Evolutionary conservation across 2,888 invertebrate genomes (phyloP).

Genomic region (Eueremaeus valkanovi): DNA sequence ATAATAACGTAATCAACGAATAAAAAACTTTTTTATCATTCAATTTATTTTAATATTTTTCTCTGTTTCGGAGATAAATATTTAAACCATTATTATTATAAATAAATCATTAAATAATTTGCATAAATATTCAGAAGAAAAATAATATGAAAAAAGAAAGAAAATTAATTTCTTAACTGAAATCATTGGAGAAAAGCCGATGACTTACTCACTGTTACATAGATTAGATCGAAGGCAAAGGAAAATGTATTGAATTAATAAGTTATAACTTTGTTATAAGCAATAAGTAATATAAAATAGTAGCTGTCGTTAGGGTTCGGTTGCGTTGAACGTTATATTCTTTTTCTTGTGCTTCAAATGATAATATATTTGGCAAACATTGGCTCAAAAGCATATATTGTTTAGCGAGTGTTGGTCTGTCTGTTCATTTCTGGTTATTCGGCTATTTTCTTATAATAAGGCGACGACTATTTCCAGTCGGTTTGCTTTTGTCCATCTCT

Average conservation of each 20-base stretch:
- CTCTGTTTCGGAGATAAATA: slow-evolving; percentile 1
- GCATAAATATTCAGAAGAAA: background rate
- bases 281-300: background rate
- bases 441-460: slow-evolving; percentile 18
- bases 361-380: slow-evolving; percentile 19
- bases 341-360: too few species aligned
- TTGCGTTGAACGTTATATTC: too few species aligned
- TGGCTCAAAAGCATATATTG: background rate
- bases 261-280: background rate
- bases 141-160: background rate
- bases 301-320: background rate
- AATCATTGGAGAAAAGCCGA: background rate
- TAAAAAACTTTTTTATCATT: too few species aligned
- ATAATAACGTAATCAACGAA: slow-evolving; percentile 8
- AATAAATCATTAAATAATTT: slow-evolving; percentile 19
- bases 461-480: background rate
- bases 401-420: background rate
- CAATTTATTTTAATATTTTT: background rate
- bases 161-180: background rate
- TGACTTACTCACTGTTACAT: background rate
- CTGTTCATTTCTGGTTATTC: background rate
- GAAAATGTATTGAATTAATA: background rate
- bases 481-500: slow-evolving; percentile 32
- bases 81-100: slow-evolving; percentile 11
- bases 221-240: background rate